Conservation (phyloP, 2,888 invertebrate species). For the Scaptodrosophila latifasciaeformis region DNA sequence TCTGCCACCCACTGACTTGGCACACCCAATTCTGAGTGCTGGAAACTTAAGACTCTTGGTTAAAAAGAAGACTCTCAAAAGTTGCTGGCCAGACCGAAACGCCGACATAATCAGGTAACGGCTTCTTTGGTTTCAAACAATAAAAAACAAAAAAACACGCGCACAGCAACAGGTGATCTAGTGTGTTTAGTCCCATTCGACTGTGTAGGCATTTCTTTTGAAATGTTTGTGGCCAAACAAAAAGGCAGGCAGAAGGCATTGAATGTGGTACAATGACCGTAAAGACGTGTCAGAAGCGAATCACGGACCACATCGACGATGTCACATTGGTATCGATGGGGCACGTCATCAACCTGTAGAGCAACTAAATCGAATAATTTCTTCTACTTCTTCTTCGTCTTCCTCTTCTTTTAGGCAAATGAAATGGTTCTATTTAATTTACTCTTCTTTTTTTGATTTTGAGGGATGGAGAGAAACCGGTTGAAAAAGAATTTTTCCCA, state of each 20-base stretch:
- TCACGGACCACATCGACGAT: no score
- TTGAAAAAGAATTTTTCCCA: constrained; percentile 46
- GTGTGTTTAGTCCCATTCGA: no score
- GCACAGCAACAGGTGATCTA: constrained; percentile 42
- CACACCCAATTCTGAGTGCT: no score
- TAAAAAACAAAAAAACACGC: not conserved
- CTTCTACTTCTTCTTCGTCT: no score
- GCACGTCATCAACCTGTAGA: no score
- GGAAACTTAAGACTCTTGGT: not conserved
- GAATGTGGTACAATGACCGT: constrained; percentile 44
- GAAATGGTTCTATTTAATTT: no score
- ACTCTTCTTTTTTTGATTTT: no score
- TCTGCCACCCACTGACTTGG: no score
- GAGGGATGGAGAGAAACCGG: constrained; percentile 51
- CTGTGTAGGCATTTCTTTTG: constrained; percentile 34
- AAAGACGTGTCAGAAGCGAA: constrained; percentile 24
- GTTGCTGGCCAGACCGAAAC: constrained; percentile 8
- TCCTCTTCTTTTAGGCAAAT: no score
- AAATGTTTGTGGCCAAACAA: constrained; percentile 57
- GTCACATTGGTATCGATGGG: no score
- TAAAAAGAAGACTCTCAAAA: constrained; percentile 35
- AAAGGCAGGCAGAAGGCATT: constrained; percentile 12
- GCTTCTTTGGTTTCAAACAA: constrained; percentile 35
- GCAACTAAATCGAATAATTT: no score
- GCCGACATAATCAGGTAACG: constrained; percentile 19